Conservation (phyloP, 2,113 vertebrate genomes). For the Morone chrysops region DNA sequence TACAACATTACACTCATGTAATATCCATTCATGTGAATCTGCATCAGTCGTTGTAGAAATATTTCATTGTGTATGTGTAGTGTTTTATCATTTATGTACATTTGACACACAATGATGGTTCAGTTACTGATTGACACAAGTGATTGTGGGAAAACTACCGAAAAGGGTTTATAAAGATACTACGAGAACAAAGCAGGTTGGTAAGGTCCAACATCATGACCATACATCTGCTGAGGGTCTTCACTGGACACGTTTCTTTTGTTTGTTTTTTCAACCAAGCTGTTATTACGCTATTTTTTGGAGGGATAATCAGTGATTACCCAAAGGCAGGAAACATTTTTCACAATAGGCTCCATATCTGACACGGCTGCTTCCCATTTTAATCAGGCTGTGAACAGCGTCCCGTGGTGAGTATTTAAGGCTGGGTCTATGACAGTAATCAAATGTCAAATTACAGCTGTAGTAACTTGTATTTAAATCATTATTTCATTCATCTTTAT, state of each 20-base stretch:
- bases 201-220: background rate
- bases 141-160: background rate
- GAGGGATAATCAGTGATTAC: constrained; percentile 34
- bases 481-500: background rate
- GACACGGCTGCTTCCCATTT: constrained; percentile 51
- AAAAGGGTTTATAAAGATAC: background rate
- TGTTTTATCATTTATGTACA: too few species aligned
- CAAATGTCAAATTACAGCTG: constrained; percentile 10
- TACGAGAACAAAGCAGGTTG: background rate
- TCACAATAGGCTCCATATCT: constrained; percentile 43
- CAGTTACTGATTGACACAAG: background rate
- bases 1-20: background rate
- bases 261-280: background rate
- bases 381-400: constrained; percentile 49
- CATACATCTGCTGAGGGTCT: constrained; percentile 2
- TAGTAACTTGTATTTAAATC: background rate
- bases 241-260: background rate
- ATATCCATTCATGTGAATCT: background rate
- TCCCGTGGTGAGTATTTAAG: constrained; percentile 50
- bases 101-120: background rate
- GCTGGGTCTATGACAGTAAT: constrained; percentile 11
- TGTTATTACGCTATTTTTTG: constrained; percentile 3
- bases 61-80: background rate
- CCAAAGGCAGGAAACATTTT: constrained; percentile 37
- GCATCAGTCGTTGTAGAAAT: background rate